Conservation (phyloP, 1,140 invertebrate species). For the Drosophila azteca region DNA sequence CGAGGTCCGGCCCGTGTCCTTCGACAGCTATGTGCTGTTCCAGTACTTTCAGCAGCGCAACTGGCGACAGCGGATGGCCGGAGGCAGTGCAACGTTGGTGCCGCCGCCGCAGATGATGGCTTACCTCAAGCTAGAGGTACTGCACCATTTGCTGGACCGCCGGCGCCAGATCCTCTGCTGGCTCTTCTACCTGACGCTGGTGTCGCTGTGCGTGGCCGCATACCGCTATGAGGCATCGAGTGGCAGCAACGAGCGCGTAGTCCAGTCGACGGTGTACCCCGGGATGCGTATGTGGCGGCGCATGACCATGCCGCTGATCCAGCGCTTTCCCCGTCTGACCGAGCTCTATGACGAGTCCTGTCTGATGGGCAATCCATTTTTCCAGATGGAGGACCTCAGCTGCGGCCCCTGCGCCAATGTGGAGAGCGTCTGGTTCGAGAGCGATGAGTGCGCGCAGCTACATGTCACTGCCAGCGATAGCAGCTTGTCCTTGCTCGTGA, state of each 20-base stretch:
- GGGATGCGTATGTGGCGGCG: constrained; percentile 84
- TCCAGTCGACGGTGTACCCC: constrained; percentile 85
- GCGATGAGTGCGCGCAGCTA: constrained; percentile 45
- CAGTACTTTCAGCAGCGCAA: constrained; percentile 76
- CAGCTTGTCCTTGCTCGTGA: neutral
- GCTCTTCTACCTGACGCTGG: constrained; percentile 70
- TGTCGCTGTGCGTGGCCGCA: constrained; percentile 68
- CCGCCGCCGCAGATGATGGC: constrained; percentile 42
- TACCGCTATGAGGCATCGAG: constrained; percentile 82
- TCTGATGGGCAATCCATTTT: constrained; percentile 89
- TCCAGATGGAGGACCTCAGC: constrained; percentile 86
- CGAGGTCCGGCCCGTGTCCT: constrained; percentile 66
- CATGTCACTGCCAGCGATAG: constrained; percentile 1
- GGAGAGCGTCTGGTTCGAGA: constrained; percentile 84
- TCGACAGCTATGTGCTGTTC: constrained; percentile 77
- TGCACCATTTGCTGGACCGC: constrained; percentile 75
- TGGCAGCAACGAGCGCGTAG: constrained; percentile 70
- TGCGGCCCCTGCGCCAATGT: constrained; percentile 89
- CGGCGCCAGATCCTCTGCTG: constrained; percentile 78
- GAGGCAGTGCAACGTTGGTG: neutral
- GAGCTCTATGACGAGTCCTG: constrained; percentile 90
- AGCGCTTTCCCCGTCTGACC: constrained; percentile 84
- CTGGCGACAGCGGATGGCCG: constrained; percentile 1
- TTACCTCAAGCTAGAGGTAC: constrained; percentile 68
- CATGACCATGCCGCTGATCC: constrained; percentile 84